Percentiles rank a stretch among this genome's conserved stretches.
Conservation (phyloP, 2,888 invertebrate species). For the Brachynemurus nebulosus region DNA sequence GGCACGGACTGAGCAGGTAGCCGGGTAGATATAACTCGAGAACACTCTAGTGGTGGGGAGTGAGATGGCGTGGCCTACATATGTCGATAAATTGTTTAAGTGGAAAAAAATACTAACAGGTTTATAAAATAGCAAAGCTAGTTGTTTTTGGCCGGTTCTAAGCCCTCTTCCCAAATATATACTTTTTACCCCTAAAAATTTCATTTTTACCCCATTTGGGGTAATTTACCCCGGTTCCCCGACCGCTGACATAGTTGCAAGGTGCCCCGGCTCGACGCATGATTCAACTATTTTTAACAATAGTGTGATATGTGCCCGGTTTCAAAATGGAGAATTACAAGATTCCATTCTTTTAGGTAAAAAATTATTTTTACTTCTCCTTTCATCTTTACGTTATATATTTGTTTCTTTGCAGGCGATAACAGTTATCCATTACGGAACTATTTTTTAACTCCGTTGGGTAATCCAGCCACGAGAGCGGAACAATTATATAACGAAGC, state of each 20-base stretch:
- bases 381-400: too few species aligned
- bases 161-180: conserved; percentile 9
- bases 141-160: neutral
- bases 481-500: too few species aligned
- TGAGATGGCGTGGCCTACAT: conserved; percentile 6
- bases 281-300: too few species aligned
- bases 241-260: conserved; percentile 11
- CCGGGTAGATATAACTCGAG: conserved; percentile 12
- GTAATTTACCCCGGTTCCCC: conserved; percentile 15
- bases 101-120: conserved; percentile 10
- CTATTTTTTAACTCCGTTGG: too few species aligned
- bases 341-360: too few species aligned
- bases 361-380: too few species aligned
- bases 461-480: too few species aligned
- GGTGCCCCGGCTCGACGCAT: too few species aligned
- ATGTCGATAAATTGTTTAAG: conserved; percentile 4
- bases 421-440: too few species aligned
- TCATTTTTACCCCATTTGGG: conserved; percentile 14
- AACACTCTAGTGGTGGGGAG: conserved; percentile 13
- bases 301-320: too few species aligned
- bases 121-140: conserved; percentile 5
- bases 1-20: conserved; percentile 13
- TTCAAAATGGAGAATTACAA: too few species aligned
- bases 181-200: conserved; percentile 14
- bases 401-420: too few species aligned